Percentiles rank a stretch among this genome's conserved stretches.
phyloP scores from a whole-genome alignment of 2,113 vertebrate genomes.

The Eurypyga helias region DNA sequence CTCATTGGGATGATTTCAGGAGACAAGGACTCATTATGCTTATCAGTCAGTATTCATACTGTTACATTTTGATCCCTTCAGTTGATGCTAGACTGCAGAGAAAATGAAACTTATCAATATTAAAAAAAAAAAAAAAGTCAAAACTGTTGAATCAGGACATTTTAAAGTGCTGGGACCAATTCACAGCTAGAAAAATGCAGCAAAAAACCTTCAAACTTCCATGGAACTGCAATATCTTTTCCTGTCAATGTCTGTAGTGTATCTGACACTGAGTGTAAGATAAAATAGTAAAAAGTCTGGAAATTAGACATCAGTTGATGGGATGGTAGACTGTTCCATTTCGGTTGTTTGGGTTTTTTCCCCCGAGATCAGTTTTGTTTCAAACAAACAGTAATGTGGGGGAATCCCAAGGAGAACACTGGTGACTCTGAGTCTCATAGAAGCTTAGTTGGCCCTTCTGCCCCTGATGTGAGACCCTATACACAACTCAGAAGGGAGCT shows the following conservation, averaged over 20 bases:
- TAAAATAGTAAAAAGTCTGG: neutral
- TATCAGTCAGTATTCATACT: neutral
- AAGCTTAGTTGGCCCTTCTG: neutral
- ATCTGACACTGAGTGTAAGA: neutral
- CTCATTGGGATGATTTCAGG: neutral
- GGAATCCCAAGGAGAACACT: neutral
- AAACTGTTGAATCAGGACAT: neutral
- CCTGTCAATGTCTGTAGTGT: neutral
- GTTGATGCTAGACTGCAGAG: neutral
- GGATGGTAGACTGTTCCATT: neutral
- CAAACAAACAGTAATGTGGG: neutral
- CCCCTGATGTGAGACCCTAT: neutral
- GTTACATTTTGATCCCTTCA: neutral
- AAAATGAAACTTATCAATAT: slow-evolving; percentile 2
- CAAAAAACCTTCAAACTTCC: neutral
- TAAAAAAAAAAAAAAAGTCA: neutral
- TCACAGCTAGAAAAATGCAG: neutral
- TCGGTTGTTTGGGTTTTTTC: neutral
- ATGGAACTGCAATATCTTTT: neutral
- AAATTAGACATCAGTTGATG: neutral
- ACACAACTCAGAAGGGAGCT: neutral
- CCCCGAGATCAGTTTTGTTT: neutral
- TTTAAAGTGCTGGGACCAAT: neutral
- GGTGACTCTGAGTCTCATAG: neutral
- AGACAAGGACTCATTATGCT: neutral